phyloP scores from a whole-genome alignment of 2,888 invertebrate genomes.

The Acanthacorydalis orientalis region DNA sequence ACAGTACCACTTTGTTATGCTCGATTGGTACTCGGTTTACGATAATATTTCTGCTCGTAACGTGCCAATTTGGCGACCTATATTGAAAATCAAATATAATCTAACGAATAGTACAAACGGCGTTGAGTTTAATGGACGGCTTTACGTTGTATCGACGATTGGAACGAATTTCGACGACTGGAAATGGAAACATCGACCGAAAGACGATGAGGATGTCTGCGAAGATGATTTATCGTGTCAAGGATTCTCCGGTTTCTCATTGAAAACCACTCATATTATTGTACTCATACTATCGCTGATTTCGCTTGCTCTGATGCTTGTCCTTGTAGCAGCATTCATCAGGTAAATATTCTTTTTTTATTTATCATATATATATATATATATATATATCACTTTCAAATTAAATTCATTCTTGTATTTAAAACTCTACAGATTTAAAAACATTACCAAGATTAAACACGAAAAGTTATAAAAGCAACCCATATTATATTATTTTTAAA shows the following conservation, averaged over 20 bases:
- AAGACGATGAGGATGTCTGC: slow-evolving; percentile 27
- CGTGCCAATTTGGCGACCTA: slow-evolving; percentile 1
- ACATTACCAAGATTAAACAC: too few relatives aligned
- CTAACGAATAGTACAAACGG: not conserved
- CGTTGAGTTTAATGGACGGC: too few relatives aligned
- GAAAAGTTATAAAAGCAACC: too few relatives aligned
- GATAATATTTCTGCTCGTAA: slow-evolving; percentile 4
- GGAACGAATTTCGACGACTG: slow-evolving; percentile 26
- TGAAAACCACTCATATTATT: slow-evolving; percentile 24
- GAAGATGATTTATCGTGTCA: slow-evolving; percentile 16
- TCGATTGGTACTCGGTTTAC: slow-evolving; percentile 20
- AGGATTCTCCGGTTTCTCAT: slow-evolving; percentile 13
- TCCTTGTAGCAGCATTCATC: slow-evolving; percentile 20
- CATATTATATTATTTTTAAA: too few relatives aligned
- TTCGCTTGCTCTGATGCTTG: slow-evolving; percentile 19
- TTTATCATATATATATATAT: not conserved
- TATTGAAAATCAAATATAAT: slow-evolving; percentile 6
- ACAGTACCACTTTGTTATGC: slow-evolving; percentile 17
- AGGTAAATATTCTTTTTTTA: slow-evolving; percentile 18
- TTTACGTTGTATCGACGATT: slow-evolving; percentile 16
- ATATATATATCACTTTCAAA: not conserved
- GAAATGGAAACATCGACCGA: slow-evolving; percentile 17
- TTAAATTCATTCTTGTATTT: too few relatives aligned
- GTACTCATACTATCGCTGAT: slow-evolving; percentile 23
- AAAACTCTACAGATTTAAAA: too few relatives aligned